phyloP scores from a whole-genome alignment of 2,113 vertebrate genomes.

The Lethenteron camtschaticum region DNA sequence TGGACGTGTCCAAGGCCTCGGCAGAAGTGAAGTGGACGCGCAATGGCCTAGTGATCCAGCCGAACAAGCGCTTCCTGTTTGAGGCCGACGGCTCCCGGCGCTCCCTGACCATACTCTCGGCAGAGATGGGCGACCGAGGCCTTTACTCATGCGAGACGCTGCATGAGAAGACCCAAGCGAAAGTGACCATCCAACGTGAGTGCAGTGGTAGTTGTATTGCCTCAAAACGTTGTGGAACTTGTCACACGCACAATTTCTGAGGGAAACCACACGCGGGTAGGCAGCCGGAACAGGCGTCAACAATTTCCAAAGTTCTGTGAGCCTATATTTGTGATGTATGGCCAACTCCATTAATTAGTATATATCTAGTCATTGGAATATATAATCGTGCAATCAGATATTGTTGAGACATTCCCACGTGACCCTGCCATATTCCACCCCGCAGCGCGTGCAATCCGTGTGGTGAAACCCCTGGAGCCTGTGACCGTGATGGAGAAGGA shows the following conservation, averaged over 20 bases:
- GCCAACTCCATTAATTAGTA: too few relatives aligned
- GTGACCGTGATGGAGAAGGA: constrained; percentile 37
- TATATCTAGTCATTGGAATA: too few relatives aligned
- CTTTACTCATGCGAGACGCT: constrained; percentile 78
- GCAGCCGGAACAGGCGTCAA: too few relatives aligned
- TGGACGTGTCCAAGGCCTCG: constrained; percentile 50
- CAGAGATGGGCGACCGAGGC: constrained; percentile 42
- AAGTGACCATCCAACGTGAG: constrained; percentile 79
- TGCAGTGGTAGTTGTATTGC: not conserved
- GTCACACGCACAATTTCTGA: too few relatives aligned
- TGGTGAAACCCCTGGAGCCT: constrained; percentile 42
- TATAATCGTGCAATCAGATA: too few relatives aligned
- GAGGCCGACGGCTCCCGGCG: constrained; percentile 30
- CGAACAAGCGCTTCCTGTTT: constrained; percentile 38
- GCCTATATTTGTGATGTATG: too few relatives aligned
- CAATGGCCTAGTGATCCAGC: constrained; percentile 38
- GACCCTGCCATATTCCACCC: not conserved
- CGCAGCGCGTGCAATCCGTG: constrained; percentile 9
- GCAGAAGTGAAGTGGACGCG: constrained; percentile 60
- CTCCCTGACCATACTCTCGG: constrained; percentile 38
- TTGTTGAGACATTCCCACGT: not conserved
- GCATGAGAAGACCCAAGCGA: constrained; percentile 78
- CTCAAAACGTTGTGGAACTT: not conserved
- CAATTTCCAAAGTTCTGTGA: too few relatives aligned
- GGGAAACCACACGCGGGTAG: too few relatives aligned